Percentiles rank a stretch among this genome's conserved stretches.
phyloP scores from a whole-genome alignment of 2,888 invertebrate genomes.

The Polydrusus pterygomalis region DNA sequence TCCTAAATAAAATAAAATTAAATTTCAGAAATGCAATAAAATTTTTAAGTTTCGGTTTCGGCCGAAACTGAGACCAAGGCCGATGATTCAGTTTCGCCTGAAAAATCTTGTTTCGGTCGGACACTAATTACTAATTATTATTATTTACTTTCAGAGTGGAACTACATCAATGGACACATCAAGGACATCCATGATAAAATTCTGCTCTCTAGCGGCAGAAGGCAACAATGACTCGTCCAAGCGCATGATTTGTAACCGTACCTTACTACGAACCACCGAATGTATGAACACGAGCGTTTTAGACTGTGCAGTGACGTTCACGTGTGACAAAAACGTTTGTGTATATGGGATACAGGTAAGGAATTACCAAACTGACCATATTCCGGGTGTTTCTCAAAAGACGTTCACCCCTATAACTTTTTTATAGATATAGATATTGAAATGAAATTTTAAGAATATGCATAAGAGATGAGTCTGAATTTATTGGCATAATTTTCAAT shows the following conservation, averaged over 20 bases:
- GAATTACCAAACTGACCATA: background rate
- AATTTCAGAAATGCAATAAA: too few species aligned
- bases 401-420: too few species aligned
- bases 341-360: slow-evolving; percentile 81
- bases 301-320: slow-evolving; percentile 87
- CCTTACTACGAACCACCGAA: slow-evolving; percentile 80
- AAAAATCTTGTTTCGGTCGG: too few species aligned
- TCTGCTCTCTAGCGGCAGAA: slow-evolving; percentile 61
- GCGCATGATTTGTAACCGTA: slow-evolving; percentile 82
- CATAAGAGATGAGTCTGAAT: too few species aligned
- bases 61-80: too few species aligned
- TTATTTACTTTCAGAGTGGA: slow-evolving; percentile 23
- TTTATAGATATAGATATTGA: too few species aligned
- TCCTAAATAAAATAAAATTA: too few species aligned
- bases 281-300: slow-evolving; percentile 84
- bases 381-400: too few species aligned
- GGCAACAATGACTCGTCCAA: slow-evolving; percentile 63
- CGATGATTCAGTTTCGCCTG: too few species aligned
- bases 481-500: too few species aligned
- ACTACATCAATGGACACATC: slow-evolving; percentile 66
- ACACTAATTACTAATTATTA: background rate
- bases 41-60: too few species aligned
- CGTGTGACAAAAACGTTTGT: slow-evolving; percentile 87
- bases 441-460: too few species aligned
- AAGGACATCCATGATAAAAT: slow-evolving; percentile 67